Evolutionary conservation across 2,888 invertebrate species (phyloP).

Genomic region (Globia sparganii): DNA sequence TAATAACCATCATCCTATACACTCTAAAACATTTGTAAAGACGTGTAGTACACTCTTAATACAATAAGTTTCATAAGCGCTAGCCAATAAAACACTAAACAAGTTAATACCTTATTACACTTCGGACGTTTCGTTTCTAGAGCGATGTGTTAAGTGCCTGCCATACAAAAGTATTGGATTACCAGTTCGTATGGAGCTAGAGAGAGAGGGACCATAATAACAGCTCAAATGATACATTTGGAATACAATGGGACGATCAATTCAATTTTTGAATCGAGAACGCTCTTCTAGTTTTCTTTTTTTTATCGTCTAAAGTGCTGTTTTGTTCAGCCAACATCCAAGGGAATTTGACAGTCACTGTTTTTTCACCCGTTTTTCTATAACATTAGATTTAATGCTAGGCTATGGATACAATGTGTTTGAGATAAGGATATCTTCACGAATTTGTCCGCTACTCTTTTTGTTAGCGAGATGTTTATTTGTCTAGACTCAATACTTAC

Average conservation of each 20-base stretch:
- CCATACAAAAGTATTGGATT: slow-evolving; percentile 91
- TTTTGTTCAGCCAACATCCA: slow-evolving; percentile 90
- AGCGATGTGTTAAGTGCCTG: slow-evolving; percentile 86
- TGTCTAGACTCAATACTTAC: slow-evolving; percentile 46
- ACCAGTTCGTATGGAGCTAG: slow-evolving; percentile 87
- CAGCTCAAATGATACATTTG: slow-evolving; percentile 91
- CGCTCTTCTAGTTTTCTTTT: slow-evolving; percentile 89
- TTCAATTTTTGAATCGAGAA: slow-evolving; percentile 91
- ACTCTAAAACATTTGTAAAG: slow-evolving; percentile 51
- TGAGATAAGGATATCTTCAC: slow-evolving; percentile 65
- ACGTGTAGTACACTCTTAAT: slow-evolving; percentile 34
- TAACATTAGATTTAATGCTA: slow-evolving; percentile 81
- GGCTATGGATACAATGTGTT: slow-evolving; percentile 76
- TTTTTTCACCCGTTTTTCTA: slow-evolving; percentile 87
- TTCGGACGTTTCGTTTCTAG: slow-evolving; percentile 82
- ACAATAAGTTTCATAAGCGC: slow-evolving; percentile 63
- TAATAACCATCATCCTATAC: slow-evolving; percentile 47
- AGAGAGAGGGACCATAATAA: slow-evolving; percentile 89
- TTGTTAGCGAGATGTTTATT: slow-evolving; percentile 53
- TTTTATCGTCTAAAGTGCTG: slow-evolving; percentile 90
- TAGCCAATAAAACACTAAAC: slow-evolving; percentile 77
- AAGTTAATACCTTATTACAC: slow-evolving; percentile 79
- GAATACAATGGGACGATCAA: slow-evolving; percentile 91
- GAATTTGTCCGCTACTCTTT: slow-evolving; percentile 59
- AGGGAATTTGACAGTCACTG: slow-evolving; percentile 90